A percentile compares a stretch with the other conserved stretches of the same genome.
These are phyloP conservation scores for Procavia capensis DNA, from an alignment of 2,113 vertebrate species.

Conservation along the genomic window DNA sequence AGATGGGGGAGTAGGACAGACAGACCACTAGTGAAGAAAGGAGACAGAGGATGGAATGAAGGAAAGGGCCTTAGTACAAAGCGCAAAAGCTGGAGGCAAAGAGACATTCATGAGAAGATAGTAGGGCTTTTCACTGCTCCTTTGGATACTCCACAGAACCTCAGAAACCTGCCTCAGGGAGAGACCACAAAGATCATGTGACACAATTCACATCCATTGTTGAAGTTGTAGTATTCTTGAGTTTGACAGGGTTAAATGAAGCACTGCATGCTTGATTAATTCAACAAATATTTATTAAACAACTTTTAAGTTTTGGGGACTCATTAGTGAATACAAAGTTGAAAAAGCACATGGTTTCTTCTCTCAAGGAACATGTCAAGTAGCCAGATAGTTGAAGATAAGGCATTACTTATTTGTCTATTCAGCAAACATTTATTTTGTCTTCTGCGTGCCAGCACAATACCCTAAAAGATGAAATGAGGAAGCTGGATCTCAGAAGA, in stretches of 20 bases:
- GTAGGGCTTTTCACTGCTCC: background rate
- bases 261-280: background rate
- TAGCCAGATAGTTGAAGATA: background rate
- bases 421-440: conserved; percentile 14
- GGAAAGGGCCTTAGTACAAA: background rate
- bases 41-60: background rate
- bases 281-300: conserved; percentile 9
- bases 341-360: background rate
- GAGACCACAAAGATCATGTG: background rate
- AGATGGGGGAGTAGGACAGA: background rate
- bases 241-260: background rate
- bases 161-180: background rate
- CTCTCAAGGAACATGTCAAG: background rate
- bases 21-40: background rate
- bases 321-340: background rate
- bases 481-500: too few species aligned
- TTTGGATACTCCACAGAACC: background rate
- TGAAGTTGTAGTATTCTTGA: background rate
- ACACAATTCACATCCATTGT: background rate
- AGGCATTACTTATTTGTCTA: background rate
- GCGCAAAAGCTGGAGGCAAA: background rate
- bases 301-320: background rate
- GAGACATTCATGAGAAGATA: background rate
- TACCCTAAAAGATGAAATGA: background rate
- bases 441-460: background rate